Conservation (phyloP, 2,888 invertebrate species). For the Ceramica pisi region DNA sequence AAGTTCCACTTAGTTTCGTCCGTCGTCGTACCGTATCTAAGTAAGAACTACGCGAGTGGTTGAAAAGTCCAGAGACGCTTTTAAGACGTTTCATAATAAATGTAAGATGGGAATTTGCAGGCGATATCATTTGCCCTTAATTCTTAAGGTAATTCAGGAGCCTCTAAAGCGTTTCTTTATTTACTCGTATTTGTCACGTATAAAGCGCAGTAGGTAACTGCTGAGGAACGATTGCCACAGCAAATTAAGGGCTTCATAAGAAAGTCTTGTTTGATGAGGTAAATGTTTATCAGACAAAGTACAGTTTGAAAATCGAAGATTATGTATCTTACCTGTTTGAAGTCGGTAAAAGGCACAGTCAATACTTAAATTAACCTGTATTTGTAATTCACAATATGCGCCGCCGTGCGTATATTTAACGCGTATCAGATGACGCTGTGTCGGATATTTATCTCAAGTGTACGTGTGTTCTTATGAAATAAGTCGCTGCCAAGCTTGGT, state of each 20-base stretch:
- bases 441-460: conserved; percentile 73
- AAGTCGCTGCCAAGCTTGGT: conserved; percentile 67
- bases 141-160: conserved; percentile 24
- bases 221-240: neutral
- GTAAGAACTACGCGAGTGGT: conserved; percentile 84
- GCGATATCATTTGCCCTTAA: conserved; percentile 24
- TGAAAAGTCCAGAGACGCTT: conserved; percentile 84
- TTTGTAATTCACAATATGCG: neutral
- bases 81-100: conserved; percentile 85
- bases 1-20: conserved; percentile 88
- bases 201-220: neutral
- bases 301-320: neutral
- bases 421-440: conserved; percentile 70
- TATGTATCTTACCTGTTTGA: neutral
- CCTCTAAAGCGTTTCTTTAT: neutral
- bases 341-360: neutral
- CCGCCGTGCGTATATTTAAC: conserved; percentile 34
- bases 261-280: neutral
- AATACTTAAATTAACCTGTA: neutral
- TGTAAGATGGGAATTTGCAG: conserved; percentile 67
- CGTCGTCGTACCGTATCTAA: conserved; percentile 82
- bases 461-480: conserved; percentile 78
- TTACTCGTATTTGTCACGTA: neutral
- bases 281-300: no score
- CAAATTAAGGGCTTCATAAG: neutral